phyloP scores from a whole-genome alignment of 2,113 vertebrate genomes.

The Gila orcuttii region DNA sequence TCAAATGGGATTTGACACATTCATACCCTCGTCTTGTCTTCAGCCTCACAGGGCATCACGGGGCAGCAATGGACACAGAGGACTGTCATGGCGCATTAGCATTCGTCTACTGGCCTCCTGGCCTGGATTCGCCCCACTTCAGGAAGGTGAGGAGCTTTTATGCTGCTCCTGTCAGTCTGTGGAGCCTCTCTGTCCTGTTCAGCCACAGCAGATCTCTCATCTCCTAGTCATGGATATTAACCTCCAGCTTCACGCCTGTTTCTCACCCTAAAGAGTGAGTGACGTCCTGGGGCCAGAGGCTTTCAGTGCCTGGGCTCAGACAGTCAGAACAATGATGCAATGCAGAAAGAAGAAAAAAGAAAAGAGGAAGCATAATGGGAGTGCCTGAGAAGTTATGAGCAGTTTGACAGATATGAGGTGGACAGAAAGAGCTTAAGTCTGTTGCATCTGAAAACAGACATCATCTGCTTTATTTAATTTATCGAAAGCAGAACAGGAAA shows the following conservation, averaged over 20 bases:
- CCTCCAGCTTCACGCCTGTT: slow-evolving; percentile 43
- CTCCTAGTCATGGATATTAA: slow-evolving; percentile 40
- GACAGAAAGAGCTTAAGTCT: background rate
- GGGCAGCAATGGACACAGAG: slow-evolving; percentile 27
- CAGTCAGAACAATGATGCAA: slow-evolving; percentile 51
- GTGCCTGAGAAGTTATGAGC: background rate
- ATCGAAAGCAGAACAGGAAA: background rate
- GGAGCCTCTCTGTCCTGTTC: slow-evolving; percentile 38
- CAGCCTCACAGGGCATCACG: slow-evolving; percentile 1
- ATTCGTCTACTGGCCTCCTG: slow-evolving; percentile 25
- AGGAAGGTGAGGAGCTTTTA: slow-evolving; percentile 34
- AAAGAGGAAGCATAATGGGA: background rate
- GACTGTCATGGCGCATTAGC: slow-evolving; percentile 47
- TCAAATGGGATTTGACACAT: slow-evolving; percentile 29
- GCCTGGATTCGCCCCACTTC: slow-evolving; percentile 38
- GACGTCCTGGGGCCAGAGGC: slow-evolving; percentile 65
- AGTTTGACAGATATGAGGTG: background rate
- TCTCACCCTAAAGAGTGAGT: slow-evolving; percentile 61
- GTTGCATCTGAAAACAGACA: slow-evolving; percentile 8
- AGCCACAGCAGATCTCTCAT: slow-evolving; percentile 50
- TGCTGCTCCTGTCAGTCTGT: slow-evolving; percentile 43
- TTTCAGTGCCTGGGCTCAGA: slow-evolving; percentile 53
- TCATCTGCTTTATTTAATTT: slow-evolving; percentile 22
- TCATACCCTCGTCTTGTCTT: slow-evolving; percentile 9
- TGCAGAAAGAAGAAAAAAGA: slow-evolving; percentile 16